phyloP scores from a whole-genome alignment of 2,888 invertebrate species.

The Gymnoscelis rufifasciata region DNA sequence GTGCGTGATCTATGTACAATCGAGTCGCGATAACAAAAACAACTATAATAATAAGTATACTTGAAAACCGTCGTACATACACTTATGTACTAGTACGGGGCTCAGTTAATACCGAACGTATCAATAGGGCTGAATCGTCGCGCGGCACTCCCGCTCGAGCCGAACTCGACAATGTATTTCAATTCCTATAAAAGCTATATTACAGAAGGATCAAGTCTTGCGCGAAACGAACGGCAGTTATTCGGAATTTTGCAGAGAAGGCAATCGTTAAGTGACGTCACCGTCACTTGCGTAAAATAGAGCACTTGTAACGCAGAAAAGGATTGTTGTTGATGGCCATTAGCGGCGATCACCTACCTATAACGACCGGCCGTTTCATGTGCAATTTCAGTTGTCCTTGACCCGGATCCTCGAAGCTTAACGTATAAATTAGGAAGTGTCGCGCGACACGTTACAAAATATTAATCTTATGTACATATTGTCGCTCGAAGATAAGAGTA shows the following conservation, averaged over 20 bases:
- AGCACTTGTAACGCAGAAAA: constrained; percentile 4
- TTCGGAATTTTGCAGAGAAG: constrained; percentile 4
- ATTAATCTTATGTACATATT: constrained; percentile 80
- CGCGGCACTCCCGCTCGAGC: constrained; percentile 50
- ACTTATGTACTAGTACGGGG: constrained; percentile 56
- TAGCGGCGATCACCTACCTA: constrained; percentile 21
- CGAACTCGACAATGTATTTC: constrained; percentile 38
- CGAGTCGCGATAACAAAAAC: constrained; percentile 71
- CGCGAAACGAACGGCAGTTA: constrained; percentile 8
- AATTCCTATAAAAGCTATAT: constrained; percentile 61
- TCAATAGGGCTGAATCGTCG: constrained; percentile 54
- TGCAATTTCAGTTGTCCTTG: constrained; percentile 25
- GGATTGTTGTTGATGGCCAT: constrained; percentile 30
- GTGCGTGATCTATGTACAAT: constrained; percentile 67
- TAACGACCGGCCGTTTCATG: constrained; percentile 25
- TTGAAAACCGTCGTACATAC: constrained; percentile 65
- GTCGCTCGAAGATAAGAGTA: constrained; percentile 75
- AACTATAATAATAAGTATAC: constrained; percentile 58
- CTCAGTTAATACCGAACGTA: constrained; percentile 58
- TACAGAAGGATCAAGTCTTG: constrained; percentile 31
- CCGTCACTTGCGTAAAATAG: background rate
- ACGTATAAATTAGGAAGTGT: constrained; percentile 39
- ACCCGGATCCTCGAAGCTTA: constrained; percentile 30
- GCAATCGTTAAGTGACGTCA: constrained; percentile 2
- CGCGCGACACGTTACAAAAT: constrained; percentile 68